phyloP scores from a whole-genome alignment of 1,140 invertebrate species.

The Octopus bimaculoides region DNA sequence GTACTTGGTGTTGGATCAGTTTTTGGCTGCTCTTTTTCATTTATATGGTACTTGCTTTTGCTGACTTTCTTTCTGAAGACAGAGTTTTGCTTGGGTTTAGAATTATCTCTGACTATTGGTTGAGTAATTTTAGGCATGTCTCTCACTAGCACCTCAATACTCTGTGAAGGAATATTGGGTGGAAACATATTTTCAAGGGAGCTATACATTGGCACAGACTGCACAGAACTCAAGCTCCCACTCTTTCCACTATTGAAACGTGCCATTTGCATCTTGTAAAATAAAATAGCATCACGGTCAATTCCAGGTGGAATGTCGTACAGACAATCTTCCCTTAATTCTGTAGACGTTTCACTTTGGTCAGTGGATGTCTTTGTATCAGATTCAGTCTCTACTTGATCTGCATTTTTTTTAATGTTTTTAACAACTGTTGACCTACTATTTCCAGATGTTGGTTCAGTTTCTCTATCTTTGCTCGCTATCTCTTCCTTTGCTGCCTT shows the following conservation, averaged over 20 bases:
- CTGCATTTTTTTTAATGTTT: too few species aligned
- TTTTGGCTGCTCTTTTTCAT: too few species aligned
- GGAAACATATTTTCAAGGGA: conserved; percentile 30
- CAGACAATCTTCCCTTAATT: conserved; percentile 38
- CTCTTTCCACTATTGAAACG: conserved; percentile 36
- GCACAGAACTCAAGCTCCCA: conserved; percentile 44
- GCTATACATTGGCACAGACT: conserved; percentile 43
- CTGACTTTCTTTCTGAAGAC: too few species aligned
- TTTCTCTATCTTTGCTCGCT: too few species aligned
- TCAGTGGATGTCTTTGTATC: background rate
- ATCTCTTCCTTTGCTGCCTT: too few species aligned
- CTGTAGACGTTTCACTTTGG: conserved; percentile 22
- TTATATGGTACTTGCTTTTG: too few species aligned
- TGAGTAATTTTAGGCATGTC: background rate
- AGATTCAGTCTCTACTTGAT: too few species aligned
- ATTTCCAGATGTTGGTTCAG: too few species aligned
- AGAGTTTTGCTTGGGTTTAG: too few species aligned
- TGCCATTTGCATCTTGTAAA: conserved; percentile 50
- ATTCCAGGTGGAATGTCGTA: conserved; percentile 42
- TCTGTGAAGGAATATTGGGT: conserved; percentile 38
- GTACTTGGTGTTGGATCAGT: too few species aligned
- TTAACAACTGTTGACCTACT: too few species aligned
- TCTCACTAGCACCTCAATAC: conserved; percentile 48
- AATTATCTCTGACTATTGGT: background rate
- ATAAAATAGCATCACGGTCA: conserved; percentile 49